Percentiles rank a stretch among this genome's conserved stretches.
Evolutionary conservation across 2,797 vertebrate genomes (phyloP).

Genomic region (Enteromius mattozi): DNA sequence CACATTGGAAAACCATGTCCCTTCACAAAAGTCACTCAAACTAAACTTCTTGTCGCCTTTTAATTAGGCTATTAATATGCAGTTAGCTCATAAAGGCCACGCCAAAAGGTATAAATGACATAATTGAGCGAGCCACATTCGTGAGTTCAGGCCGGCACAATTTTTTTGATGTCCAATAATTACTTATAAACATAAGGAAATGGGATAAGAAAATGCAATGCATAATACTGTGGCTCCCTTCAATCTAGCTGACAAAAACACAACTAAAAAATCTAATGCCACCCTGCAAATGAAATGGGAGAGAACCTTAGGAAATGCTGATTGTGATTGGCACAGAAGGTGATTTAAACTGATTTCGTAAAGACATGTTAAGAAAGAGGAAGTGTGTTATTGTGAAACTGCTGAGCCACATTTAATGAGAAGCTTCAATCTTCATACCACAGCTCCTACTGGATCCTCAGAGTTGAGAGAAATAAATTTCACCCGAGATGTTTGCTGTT

Average conservation of each 20-base stretch:
- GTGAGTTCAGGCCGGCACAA: slow-evolving; percentile 61
- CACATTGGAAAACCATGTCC: slow-evolving; percentile 58
- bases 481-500: not conserved
- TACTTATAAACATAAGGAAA: slow-evolving; percentile 61
- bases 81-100: slow-evolving; percentile 64
- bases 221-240: not conserved
- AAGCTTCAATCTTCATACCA: slow-evolving; percentile 44
- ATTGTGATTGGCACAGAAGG: slow-evolving; percentile 24
- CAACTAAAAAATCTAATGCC: not conserved
- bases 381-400: slow-evolving; percentile 7
- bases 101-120: slow-evolving; percentile 63
- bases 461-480: slow-evolving; percentile 9
- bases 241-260: not conserved
- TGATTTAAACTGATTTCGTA: slow-evolving; percentile 35
- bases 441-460: slow-evolving; percentile 20
- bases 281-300: slow-evolving; percentile 16
- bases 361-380: slow-evolving; percentile 31
- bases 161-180: slow-evolving; percentile 66
- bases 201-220: slow-evolving; percentile 56
- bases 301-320: not conserved
- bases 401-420: slow-evolving; percentile 37
- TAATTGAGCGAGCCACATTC: slow-evolving; percentile 62
- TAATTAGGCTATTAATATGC: slow-evolving; percentile 74
- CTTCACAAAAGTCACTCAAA: slow-evolving; percentile 62
- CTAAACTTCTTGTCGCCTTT: slow-evolving; percentile 64